These are phyloP conservation scores for Rhagonycha fulva DNA, from an alignment of 2,888 invertebrate genomes.

Conservation along the genomic window DNA sequence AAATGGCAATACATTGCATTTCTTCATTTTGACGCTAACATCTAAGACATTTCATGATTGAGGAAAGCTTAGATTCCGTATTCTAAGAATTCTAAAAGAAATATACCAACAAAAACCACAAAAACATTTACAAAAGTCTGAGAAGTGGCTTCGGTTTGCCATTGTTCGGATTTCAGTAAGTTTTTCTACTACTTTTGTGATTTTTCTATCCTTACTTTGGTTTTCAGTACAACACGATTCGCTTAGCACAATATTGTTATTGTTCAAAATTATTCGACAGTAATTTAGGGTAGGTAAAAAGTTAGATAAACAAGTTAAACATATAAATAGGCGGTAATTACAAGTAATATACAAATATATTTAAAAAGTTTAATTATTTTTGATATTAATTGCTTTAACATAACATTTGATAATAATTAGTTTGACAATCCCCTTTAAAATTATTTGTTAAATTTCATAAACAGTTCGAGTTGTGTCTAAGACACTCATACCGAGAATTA, in stretches of 20 bases:
- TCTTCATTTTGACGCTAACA: slow-evolving; percentile 22
- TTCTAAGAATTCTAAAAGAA: slow-evolving; percentile 22
- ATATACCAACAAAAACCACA: slow-evolving; percentile 27
- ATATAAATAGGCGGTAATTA: background rate
- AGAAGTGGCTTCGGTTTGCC: slow-evolving; percentile 34
- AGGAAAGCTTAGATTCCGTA: slow-evolving; percentile 21
- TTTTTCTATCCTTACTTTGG: slow-evolving; percentile 16
- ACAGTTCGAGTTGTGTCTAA: background rate
- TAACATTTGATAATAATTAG: background rate
- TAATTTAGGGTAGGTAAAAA: slow-evolving; percentile 31
- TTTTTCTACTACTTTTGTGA: slow-evolving; percentile 19
- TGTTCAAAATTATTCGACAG: slow-evolving; percentile 37
- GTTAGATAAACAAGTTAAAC: slow-evolving; percentile 15
- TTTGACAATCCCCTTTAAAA: background rate
- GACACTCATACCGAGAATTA: background rate
- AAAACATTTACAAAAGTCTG: slow-evolving; percentile 36
- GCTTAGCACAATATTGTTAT: slow-evolving; percentile 28
- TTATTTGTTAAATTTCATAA: background rate
- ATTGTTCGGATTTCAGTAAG: slow-evolving; percentile 28
- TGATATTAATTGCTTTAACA: too few relatives aligned
- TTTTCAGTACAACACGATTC: slow-evolving; percentile 18
- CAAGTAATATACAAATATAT: too few relatives aligned
- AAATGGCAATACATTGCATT: slow-evolving; percentile 19
- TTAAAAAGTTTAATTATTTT: too few relatives aligned
- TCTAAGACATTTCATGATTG: slow-evolving; percentile 28